Percentiles rank a stretch among this genome's conserved stretches.
phyloP scores from a whole-genome alignment of 2,888 invertebrate genomes.

The Labia minor region DNA sequence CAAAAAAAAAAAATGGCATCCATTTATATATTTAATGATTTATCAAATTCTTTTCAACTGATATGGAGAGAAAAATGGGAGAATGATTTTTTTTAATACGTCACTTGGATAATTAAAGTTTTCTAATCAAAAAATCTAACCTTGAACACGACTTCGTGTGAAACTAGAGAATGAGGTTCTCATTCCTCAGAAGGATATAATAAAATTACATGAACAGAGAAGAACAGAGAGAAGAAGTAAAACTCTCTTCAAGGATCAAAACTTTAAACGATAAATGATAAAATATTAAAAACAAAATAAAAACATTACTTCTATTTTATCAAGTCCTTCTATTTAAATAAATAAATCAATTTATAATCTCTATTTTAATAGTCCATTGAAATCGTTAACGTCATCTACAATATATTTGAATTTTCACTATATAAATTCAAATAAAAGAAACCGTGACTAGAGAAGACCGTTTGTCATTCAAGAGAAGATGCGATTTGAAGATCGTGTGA shows the following conservation, averaged over 20 bases:
- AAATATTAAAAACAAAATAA: too few species aligned
- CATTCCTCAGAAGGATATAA: too few species aligned
- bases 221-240: too few species aligned
- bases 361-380: not conserved
- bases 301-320: too few species aligned
- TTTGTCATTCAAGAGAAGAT: not conserved
- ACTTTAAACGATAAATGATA: too few species aligned
- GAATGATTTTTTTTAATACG: not conserved
- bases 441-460: not conserved
- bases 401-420: too few species aligned
- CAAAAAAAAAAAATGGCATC: too few species aligned
- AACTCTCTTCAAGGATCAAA: too few species aligned
- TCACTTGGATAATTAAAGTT: conserved; percentile 5
- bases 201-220: too few species aligned
- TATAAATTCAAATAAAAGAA: not conserved
- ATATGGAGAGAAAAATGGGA: not conserved
- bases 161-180: too few species aligned
- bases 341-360: not conserved
- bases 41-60: not conserved
- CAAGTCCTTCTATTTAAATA: too few species aligned
- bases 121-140: conserved; percentile 8
- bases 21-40: too few species aligned
- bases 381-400: not conserved
- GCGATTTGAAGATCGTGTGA: conserved; percentile 9
- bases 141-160: not conserved